These are phyloP conservation scores for Amphipoea oculea DNA, from an alignment of 2,888 invertebrate genomes.

Conservation along the genomic window DNA sequence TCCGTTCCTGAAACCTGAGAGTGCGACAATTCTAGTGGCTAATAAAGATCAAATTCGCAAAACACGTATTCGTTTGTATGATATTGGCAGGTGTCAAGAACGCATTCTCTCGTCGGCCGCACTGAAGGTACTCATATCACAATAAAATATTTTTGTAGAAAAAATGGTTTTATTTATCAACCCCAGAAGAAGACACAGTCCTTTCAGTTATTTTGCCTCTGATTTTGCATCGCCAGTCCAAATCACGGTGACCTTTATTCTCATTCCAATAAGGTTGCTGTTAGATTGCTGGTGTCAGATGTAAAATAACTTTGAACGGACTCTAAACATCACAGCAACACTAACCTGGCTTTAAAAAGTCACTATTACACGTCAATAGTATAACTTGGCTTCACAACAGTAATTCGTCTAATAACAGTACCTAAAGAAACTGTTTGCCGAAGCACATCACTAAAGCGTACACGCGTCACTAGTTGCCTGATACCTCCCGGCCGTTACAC, in stretches of 20 bases:
- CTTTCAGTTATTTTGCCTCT: too few relatives aligned
- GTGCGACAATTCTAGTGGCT: background rate
- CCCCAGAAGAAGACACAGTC: too few relatives aligned
- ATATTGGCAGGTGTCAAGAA: background rate
- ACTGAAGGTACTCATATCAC: conserved; percentile 14
- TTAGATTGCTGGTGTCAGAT: too few relatives aligned
- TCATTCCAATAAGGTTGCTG: too few relatives aligned
- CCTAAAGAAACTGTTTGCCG: background rate
- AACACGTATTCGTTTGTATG: background rate
- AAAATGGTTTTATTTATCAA: conserved; percentile 7
- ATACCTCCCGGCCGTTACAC: background rate
- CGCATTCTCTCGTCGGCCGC: background rate
- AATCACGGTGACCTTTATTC: too few relatives aligned
- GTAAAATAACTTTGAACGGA: too few relatives aligned
- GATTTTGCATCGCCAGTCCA: too few relatives aligned
- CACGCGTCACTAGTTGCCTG: background rate
- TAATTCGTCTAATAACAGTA: background rate
- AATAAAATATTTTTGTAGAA: conserved; percentile 37
- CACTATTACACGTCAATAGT: background rate
- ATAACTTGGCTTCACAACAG: background rate
- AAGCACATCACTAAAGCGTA: background rate
- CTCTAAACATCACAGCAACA: background rate
- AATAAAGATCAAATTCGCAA: background rate
- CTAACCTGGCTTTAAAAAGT: background rate
- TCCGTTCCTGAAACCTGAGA: background rate